These are phyloP conservation scores for Serripes groenlandicus DNA, from an alignment of 2,888 invertebrate species.

Conservation along the genomic window DNA sequence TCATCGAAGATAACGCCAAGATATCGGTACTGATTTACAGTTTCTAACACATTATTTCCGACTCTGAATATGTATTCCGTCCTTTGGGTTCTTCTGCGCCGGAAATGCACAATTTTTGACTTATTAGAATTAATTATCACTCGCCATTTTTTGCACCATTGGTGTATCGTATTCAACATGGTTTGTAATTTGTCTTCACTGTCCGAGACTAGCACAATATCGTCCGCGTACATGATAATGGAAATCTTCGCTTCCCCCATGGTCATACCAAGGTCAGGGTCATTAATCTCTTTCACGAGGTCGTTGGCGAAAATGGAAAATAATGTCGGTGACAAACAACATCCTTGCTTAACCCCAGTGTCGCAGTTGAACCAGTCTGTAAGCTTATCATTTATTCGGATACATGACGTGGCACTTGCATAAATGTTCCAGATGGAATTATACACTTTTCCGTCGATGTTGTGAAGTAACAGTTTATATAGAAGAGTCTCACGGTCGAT, in stretches of 20 bases:
- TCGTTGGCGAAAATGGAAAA: conserved; percentile 45
- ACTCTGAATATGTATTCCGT: conserved; percentile 35
- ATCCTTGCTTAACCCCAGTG: conserved; percentile 36
- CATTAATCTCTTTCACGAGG: conserved; percentile 38
- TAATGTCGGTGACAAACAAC: conserved; percentile 39
- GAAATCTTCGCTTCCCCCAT: conserved; percentile 28
- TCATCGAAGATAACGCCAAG: conserved; percentile 47
- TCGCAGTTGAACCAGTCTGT: conserved; percentile 43
- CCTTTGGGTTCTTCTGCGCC: background rate
- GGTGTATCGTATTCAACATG: conserved; percentile 32
- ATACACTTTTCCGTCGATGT: conserved; percentile 44
- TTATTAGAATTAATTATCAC: conserved; percentile 38
- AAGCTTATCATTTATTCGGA: conserved; percentile 32
- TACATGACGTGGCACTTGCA: background rate
- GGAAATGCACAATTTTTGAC: conserved; percentile 32
- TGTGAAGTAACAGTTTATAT: conserved; percentile 41
- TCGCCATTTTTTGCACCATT: conserved; percentile 47
- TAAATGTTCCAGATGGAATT: background rate
- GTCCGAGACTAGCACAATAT: conserved; percentile 34
- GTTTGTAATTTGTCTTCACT: conserved; percentile 32
- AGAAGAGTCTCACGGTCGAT: conserved; percentile 37
- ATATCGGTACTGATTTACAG: conserved; percentile 44
- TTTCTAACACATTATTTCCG: conserved; percentile 42
- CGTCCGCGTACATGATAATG: conserved; percentile 43
- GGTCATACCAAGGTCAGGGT: conserved; percentile 24